phyloP scores from a whole-genome alignment of 37 sponge, comb jelly and placozoan genomes.

The Axinella damicornis region DNA sequence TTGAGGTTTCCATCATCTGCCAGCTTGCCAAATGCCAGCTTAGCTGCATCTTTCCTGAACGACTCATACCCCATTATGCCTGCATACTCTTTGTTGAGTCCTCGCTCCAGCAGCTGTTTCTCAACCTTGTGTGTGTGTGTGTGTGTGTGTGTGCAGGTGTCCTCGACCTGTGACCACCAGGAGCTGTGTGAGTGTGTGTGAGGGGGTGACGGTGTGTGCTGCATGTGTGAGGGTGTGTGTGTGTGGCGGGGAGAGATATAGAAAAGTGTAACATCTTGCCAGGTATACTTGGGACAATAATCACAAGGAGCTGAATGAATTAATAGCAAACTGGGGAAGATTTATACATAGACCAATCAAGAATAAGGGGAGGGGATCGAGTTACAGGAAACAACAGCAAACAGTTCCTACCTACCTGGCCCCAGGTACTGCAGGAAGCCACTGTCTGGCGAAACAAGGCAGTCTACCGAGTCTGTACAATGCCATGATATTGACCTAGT shows the following conservation, averaged over 20 bases:
- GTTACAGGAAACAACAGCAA: too few species aligned
- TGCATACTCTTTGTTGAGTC: slow-evolving; percentile 95
- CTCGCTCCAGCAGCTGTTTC: slow-evolving; percentile 54
- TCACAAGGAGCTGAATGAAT: too few species aligned
- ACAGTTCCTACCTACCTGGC: neutral
- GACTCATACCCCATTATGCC: slow-evolving; percentile 85
- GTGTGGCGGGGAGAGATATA: too few species aligned
- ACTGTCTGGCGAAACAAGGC: too few species aligned
- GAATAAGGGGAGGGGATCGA: too few species aligned
- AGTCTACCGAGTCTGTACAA: neutral
- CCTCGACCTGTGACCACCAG: too few species aligned
- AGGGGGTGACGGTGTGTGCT: slow-evolving; percentile 77
- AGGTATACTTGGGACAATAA: too few species aligned
- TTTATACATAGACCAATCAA: neutral
- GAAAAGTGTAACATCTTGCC: neutral
- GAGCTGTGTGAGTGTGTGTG: too few species aligned
- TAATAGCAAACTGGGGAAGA: too few species aligned
- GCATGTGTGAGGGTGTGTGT: too few species aligned
- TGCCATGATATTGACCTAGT: neutral
- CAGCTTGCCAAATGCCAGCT: slow-evolving; percentile 82
- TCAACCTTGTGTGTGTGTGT: slow-evolving; percentile 62
- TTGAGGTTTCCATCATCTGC: slow-evolving; percentile 51
- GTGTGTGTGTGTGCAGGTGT: slow-evolving; percentile 86
- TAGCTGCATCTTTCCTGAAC: slow-evolving; percentile 74
- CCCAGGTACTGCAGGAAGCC: too few species aligned